Conservation (phyloP, 2,888 invertebrate species). For the Protophormia terraenovae region DNA sequence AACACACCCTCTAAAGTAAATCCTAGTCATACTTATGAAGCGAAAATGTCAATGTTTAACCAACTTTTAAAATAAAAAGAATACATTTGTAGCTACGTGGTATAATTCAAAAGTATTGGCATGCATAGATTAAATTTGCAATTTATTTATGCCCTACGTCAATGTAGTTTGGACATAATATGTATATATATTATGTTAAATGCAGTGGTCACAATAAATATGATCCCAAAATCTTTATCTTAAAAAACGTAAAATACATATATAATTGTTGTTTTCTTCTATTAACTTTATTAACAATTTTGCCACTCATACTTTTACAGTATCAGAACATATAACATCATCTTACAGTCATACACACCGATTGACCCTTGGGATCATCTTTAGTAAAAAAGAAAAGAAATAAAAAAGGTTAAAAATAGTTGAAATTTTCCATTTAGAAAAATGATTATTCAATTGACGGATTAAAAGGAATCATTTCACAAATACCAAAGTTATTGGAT, state of each 20-base stretch:
- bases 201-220: too few relatives aligned
- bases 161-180: too few relatives aligned
- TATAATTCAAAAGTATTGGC: neutral
- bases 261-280: too few relatives aligned
- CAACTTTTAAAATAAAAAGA: neutral
- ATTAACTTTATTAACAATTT: too few relatives aligned
- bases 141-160: too few relatives aligned
- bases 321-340: neutral
- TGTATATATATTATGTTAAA: too few relatives aligned
- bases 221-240: too few relatives aligned
- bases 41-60: neutral
- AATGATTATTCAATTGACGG: conserved; percentile 47
- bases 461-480: conserved; percentile 44
- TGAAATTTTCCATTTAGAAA: conserved; percentile 47
- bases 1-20: neutral
- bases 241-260: too few relatives aligned
- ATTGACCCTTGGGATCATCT: conserved; percentile 24
- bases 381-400: neutral
- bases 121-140: too few relatives aligned
- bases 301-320: neutral
- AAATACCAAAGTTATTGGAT: conserved; percentile 22
- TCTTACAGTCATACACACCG: neutral
- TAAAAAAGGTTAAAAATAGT: conserved; percentile 13
- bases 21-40: neutral
- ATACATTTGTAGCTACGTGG: neutral